Conservation (phyloP, 2,888 invertebrate genomes). For the Achlya flavicornis region DNA sequence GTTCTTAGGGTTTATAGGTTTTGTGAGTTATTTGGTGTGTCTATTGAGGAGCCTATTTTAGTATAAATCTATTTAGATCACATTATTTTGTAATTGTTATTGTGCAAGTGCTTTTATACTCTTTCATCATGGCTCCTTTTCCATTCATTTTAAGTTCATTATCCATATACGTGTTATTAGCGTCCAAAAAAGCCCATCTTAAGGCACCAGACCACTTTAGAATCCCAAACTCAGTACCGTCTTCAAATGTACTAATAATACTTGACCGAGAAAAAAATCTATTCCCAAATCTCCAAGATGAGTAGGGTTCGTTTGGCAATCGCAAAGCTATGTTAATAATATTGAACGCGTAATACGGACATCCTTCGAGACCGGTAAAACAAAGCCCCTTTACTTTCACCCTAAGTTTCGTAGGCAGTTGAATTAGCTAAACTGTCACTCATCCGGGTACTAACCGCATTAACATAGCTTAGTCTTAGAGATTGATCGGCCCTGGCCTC, state of each 20-base stretch:
- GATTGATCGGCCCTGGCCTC: not conserved
- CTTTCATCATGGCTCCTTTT: no score
- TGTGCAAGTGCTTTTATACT: no score
- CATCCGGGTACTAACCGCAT: conserved; percentile 6
- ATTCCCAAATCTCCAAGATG: conserved; percentile 6
- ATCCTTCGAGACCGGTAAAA: conserved; percentile 1
- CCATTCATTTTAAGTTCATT: not conserved
- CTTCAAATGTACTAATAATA: conserved; percentile 2
- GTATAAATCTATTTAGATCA: no score
- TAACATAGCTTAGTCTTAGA: not conserved
- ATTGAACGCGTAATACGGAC: not conserved
- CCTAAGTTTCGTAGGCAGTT: conserved; percentile 5
- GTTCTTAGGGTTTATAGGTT: not conserved
- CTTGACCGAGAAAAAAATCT: conserved; percentile 8
- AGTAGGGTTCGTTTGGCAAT: conserved; percentile 3
- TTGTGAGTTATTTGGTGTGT: not conserved
- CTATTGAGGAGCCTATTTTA: no score
- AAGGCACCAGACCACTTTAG: not conserved
- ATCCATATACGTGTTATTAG: not conserved
- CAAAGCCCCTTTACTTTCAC: conserved; percentile 5
- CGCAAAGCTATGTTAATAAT: conserved; percentile 6
- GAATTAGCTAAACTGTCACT: conserved; percentile 8
- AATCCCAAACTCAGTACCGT: not conserved
- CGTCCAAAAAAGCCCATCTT: not conserved
- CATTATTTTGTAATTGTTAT: no score